A percentile compares a stretch with the other conserved stretches of the same genome.
phyloP scores from a whole-genome alignment of 2,888 invertebrate genomes.

The Muschampia staudingeri region DNA sequence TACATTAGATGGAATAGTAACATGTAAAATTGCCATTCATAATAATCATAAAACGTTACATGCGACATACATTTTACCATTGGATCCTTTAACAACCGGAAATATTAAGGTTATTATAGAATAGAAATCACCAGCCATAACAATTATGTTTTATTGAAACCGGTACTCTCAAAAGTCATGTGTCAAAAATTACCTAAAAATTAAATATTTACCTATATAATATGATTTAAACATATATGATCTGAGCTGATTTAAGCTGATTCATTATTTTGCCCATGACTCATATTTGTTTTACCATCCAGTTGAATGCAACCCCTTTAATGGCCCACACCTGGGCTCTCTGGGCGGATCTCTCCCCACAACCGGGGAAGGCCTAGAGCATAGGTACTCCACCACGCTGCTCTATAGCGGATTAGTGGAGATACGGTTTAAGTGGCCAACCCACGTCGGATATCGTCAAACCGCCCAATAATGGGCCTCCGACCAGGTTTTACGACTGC shows the following conservation, averaged over 20 bases:
- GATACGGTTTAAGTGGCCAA: too few species aligned
- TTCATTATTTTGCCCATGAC: background rate
- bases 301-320: too few species aligned
- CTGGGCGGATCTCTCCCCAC: background rate
- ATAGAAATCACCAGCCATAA: slow-evolving; percentile 16
- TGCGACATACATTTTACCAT: slow-evolving; percentile 11
- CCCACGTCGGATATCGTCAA: too few species aligned
- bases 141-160: slow-evolving; percentile 18
- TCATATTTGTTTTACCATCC: too few species aligned
- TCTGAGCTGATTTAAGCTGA: background rate
- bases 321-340: too few species aligned
- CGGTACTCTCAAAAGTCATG: slow-evolving; percentile 11
- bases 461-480: too few species aligned
- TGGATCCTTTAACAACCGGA: slow-evolving; percentile 22
- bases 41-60: slow-evolving; percentile 33
- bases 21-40: background rate
- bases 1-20: slow-evolving; percentile 8
- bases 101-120: slow-evolving; percentile 29
- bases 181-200: background rate
- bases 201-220: too few species aligned
- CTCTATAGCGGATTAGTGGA: too few species aligned
- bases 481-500: too few species aligned
- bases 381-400: too few species aligned
- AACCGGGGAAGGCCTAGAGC: too few species aligned
- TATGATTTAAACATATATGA: too few species aligned